Conservation (phyloP, 30 jellyfish, hydroid and myxozoan species). For the Aurelia aurita complex sp. Pacific region DNA sequence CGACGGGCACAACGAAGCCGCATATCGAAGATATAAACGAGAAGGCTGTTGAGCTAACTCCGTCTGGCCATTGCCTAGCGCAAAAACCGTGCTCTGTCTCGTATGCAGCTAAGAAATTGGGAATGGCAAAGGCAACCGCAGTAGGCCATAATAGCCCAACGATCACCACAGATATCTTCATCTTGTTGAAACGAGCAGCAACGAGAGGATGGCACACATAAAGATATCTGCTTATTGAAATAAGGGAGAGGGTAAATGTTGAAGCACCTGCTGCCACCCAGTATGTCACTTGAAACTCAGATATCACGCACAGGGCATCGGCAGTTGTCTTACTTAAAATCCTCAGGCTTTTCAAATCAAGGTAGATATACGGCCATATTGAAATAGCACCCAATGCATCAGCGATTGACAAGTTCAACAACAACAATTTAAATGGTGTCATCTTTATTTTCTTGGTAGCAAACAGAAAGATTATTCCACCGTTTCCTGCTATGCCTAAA, state of each 20-base stretch:
- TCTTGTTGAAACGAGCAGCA: background rate
- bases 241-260: background rate
- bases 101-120: slow-evolving; percentile 19
- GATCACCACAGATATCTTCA: background rate
- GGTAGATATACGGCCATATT: slow-evolving; percentile 6
- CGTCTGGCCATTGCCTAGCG: slow-evolving; percentile 25
- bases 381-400: slow-evolving; percentile 5
- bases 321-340: background rate
- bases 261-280: slow-evolving; percentile 13
- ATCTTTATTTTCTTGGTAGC: background rate
- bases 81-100: background rate
- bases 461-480: background rate
- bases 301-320: background rate
- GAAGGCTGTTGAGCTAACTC: background rate
- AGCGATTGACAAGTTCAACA: slow-evolving; percentile 4
- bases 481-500: slow-evolving; percentile 14
- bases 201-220: background rate
- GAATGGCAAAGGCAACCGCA: background rate
- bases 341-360: slow-evolving; percentile 11
- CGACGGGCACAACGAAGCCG: slow-evolving; percentile 18
- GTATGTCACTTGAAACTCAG: background rate
- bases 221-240: slow-evolving; percentile 14
- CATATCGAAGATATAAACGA: background rate
- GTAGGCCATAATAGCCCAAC: slow-evolving; percentile 8
- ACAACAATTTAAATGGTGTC: slow-evolving; percentile 6